Conservation (phyloP, 2,888 invertebrate species). For the Heliconius erato region DNA sequence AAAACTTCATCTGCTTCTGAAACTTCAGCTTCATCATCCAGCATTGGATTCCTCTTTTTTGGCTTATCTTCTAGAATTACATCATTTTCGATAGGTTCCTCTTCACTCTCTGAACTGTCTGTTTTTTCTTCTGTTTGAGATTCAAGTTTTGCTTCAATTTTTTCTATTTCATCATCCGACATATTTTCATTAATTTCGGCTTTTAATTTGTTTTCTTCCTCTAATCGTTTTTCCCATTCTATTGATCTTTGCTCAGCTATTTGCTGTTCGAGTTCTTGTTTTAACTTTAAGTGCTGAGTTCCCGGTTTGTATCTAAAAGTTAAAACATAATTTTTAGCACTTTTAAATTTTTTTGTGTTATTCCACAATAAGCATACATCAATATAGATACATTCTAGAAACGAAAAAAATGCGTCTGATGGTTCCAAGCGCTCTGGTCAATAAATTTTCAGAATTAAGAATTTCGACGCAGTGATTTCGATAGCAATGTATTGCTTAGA, state of each 20-base stretch:
- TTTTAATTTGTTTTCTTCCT: slow-evolving; percentile 79
- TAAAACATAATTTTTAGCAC: background rate
- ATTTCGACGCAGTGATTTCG: too few relatives aligned
- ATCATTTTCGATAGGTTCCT: slow-evolving; percentile 75
- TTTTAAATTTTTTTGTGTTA: background rate
- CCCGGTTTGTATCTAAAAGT: slow-evolving; percentile 87
- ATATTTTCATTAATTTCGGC: slow-evolving; percentile 73
- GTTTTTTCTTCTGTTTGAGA: slow-evolving; percentile 63
- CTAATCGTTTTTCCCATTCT: slow-evolving; percentile 88
- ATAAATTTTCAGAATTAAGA: too few relatives aligned
- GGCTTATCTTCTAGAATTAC: slow-evolving; percentile 62
- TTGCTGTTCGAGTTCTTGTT: slow-evolving; percentile 88
- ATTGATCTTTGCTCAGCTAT: slow-evolving; percentile 90
- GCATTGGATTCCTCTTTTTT: slow-evolving; percentile 73
- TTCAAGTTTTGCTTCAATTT: slow-evolving; percentile 73
- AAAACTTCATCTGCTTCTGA: slow-evolving; percentile 72
- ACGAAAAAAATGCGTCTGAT: too few relatives aligned
- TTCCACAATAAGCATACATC: background rate
- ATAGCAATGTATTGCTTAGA: too few relatives aligned
- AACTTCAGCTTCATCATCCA: slow-evolving; percentile 83
- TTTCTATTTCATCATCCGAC: slow-evolving; percentile 76
- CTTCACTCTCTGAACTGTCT: slow-evolving; percentile 80
- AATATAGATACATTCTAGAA: too few relatives aligned
- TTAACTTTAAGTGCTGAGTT: slow-evolving; percentile 88
- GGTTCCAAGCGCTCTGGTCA: too few relatives aligned